Evolutionary conservation across 2,113 vertebrate genomes (phyloP), one percentile per base, ranked within the genome.

Genomic region (Scopus umbretta): DNA sequence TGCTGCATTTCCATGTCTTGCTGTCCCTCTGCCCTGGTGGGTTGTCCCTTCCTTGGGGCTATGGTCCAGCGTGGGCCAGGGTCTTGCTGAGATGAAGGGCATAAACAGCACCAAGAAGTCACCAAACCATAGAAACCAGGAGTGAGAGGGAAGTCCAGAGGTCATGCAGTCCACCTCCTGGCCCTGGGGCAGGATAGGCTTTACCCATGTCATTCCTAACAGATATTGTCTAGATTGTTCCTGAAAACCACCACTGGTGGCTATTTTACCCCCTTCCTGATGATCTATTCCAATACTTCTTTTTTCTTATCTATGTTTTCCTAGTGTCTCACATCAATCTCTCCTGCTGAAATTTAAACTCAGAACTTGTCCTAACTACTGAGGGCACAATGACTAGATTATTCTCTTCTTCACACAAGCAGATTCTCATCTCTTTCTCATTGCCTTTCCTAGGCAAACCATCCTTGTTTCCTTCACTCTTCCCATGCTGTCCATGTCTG

Each of bases 41-140:
- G 3, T 9, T 43, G 16, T 40, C 17, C 50, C 10, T 43, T 32
- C 21, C 40, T 59, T 16, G 29, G 30, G 32, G 58, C 53, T 5
- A 0, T 34, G 17, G 20, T n/a, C 49, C 21, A 13, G 29, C 2
- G 0, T 1, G 13, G 59, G 32, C 36, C 7, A 8, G 26, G 40
- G 38, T 65, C 40, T 83, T 40, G 15, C 14, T n/a, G 50, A 65
- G 59, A 16, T 18, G 14, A 70, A 42, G 36, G 32, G 22, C 18
- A 25, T 43, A 5, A 80, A 27, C 25, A 65, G 25, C 67, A 59
- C 68, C n/a, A 13, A 71, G 21, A 38, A 36, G 32, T 32, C 67
- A 67, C 53, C 29, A 34, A 72, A 49, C 30, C 20, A 9, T 6
- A 52, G 59, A 50, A 67, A 66, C 10, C 12, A 15, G 34, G 55